A percentile compares a stretch with the other conserved stretches of the same genome.
Evolutionary conservation across 2,797 vertebrate genomes (phyloP).

Genomic region (Hydrolagus colliei): DNA sequence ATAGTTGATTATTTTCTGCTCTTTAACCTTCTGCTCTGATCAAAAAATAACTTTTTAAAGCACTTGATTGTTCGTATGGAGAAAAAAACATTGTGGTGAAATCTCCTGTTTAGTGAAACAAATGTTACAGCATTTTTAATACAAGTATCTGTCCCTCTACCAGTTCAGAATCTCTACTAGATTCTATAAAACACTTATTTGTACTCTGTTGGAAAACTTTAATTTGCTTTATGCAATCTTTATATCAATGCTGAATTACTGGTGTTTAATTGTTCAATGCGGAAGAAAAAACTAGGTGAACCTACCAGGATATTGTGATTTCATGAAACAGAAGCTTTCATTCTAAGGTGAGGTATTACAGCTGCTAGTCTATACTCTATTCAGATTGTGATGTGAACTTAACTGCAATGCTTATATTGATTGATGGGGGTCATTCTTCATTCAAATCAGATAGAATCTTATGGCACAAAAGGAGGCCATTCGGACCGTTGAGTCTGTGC

Average conservation of each 20-base stretch:
- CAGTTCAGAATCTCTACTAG: neutral
- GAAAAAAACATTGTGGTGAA: neutral
- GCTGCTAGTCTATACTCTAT: constrained; percentile 1
- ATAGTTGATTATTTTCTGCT: neutral
- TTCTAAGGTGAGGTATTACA: neutral
- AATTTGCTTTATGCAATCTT: neutral
- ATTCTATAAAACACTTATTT: neutral
- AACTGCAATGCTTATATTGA: neutral
- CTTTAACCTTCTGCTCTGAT: neutral
- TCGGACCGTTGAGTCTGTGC: no score
- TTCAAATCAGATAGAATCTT: neutral
- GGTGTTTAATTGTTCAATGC: neutral
- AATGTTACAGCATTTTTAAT: neutral
- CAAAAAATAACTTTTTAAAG: neutral
- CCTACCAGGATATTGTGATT: neutral
- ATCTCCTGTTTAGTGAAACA: neutral
- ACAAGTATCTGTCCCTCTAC: neutral
- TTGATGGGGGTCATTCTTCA: neutral
- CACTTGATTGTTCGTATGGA: neutral
- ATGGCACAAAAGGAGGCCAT: no score
- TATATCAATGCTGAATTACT: neutral
- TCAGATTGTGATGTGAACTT: neutral
- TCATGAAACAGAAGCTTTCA: neutral
- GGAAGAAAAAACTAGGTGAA: neutral
- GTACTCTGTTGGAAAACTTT: no score